Percentiles rank a stretch among this genome's conserved stretches.
Evolutionary conservation across 2,113 vertebrate genomes (phyloP).

Genomic region (Sphaerodactylus townsendi): DNA sequence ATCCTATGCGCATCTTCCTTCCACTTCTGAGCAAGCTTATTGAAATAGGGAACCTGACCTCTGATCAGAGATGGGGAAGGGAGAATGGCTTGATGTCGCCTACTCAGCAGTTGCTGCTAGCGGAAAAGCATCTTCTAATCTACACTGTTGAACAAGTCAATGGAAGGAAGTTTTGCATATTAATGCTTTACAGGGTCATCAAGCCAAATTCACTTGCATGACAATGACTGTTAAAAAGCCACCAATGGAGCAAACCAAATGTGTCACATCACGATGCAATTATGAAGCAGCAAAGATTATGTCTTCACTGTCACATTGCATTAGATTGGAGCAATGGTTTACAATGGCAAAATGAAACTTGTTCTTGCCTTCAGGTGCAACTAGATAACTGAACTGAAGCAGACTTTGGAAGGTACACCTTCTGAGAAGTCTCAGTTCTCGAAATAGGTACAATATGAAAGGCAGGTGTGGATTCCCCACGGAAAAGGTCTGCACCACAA

Average conservation of each 20-base stretch:
- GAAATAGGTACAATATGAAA: constrained; percentile 15
- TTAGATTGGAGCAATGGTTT: constrained; percentile 41
- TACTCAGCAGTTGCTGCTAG: background rate
- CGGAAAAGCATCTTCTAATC: no score
- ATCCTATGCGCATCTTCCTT: no score
- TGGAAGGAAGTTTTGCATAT: background rate
- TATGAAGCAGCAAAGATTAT: background rate
- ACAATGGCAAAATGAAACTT: constrained; percentile 8
- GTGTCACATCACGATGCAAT: background rate
- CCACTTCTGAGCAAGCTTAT: no score
- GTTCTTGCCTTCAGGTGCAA: constrained; percentile 39
- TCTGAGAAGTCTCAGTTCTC: background rate
- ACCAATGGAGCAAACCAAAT: background rate
- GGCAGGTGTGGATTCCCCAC: background rate
- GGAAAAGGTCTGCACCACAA: background rate
- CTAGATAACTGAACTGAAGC: background rate
- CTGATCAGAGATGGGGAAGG: background rate
- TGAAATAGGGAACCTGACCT: no score
- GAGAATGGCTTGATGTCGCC: background rate
- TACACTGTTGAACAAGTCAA: no score
- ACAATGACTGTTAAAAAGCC: background rate
- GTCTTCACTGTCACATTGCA: constrained; percentile 11
- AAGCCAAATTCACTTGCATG: background rate
- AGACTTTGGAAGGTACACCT: constrained; percentile 15
- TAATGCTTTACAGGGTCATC: constrained; percentile 11